phyloP scores from a whole-genome alignment of 2,888 invertebrate species.

The Proisotoma minuta region DNA sequence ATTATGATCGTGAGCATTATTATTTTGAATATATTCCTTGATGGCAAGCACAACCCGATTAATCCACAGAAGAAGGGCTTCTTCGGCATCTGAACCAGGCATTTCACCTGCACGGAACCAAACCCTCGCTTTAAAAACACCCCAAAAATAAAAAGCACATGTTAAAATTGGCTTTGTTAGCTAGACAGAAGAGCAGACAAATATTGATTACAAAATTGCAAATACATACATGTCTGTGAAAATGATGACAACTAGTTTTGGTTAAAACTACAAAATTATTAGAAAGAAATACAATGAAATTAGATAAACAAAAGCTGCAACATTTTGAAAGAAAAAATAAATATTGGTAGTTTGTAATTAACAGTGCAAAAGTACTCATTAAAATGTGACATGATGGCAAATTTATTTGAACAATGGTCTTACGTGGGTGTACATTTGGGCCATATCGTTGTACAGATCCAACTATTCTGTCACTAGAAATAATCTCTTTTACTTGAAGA shows the following conservation, averaged over 20 bases:
- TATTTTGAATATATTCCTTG: slow-evolving; percentile 54
- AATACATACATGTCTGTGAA: no score
- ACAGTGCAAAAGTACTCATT: no score
- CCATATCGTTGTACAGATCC: slow-evolving; percentile 75
- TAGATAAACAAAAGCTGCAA: no score
- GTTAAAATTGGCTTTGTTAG: slow-evolving; percentile 31
- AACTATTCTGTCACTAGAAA: slow-evolving; percentile 77
- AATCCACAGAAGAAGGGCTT: slow-evolving; percentile 81
- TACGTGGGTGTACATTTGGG: slow-evolving; percentile 45
- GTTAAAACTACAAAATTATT: no score
- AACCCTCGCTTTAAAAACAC: slow-evolving; percentile 44
- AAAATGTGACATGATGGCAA: no score
- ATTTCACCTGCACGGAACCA: slow-evolving; percentile 53
- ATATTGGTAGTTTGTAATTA: no score
- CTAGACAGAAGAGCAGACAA: slow-evolving; percentile 12
- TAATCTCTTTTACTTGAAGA: slow-evolving; percentile 86
- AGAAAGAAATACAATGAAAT: no score
- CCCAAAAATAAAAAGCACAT: slow-evolving; percentile 21
- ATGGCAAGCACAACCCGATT: slow-evolving; percentile 79
- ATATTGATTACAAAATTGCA: no score
- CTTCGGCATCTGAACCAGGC: slow-evolving; percentile 68
- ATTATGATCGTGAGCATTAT: slow-evolving; percentile 45
- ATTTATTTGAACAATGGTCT: slow-evolving; percentile 16
- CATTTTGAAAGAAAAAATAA: no score
- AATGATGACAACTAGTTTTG: no score